These are phyloP conservation scores for Coendou prehensilis DNA, from an alignment of 2,797 vertebrate species.

Conservation along the genomic window DNA sequence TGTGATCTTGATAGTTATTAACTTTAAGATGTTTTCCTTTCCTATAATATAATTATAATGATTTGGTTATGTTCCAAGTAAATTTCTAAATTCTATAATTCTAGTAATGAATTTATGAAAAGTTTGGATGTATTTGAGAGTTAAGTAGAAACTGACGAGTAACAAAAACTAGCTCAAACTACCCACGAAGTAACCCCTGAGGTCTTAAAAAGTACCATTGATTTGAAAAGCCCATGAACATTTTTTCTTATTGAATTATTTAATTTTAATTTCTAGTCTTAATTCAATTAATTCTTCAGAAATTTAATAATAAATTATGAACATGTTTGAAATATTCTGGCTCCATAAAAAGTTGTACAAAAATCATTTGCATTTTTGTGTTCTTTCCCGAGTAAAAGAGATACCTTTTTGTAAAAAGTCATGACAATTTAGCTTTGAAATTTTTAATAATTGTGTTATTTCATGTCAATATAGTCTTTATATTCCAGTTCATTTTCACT, in stretches of 20 bases:
- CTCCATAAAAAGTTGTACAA: not conserved
- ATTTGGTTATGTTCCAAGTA: not conserved
- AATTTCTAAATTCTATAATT: not conserved
- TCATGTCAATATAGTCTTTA: not conserved
- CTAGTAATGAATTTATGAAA: not conserved
- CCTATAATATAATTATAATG: not conserved
- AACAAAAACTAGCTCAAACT: not conserved
- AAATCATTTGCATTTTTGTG: not conserved
- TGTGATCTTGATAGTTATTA: not conserved
- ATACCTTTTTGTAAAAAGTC: not conserved
- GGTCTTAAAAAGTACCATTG: not conserved
- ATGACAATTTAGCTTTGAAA: not conserved
- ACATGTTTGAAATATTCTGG: not conserved
- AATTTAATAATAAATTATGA: not conserved
- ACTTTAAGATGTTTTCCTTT: not conserved
- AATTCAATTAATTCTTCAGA: not conserved
- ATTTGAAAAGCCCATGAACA: not conserved
- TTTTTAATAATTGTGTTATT: not conserved
- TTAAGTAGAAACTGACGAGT: not conserved
- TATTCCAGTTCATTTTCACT: not conserved
- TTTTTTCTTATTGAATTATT: not conserved
- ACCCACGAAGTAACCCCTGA: not conserved
- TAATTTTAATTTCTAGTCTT: not conserved
- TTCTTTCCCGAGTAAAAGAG: not conserved
- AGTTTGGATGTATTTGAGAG: not conserved